Base-by-base conservation (phyloP, 2,797 vertebrate genomes). In the Tarsius wallacei region DNA sequence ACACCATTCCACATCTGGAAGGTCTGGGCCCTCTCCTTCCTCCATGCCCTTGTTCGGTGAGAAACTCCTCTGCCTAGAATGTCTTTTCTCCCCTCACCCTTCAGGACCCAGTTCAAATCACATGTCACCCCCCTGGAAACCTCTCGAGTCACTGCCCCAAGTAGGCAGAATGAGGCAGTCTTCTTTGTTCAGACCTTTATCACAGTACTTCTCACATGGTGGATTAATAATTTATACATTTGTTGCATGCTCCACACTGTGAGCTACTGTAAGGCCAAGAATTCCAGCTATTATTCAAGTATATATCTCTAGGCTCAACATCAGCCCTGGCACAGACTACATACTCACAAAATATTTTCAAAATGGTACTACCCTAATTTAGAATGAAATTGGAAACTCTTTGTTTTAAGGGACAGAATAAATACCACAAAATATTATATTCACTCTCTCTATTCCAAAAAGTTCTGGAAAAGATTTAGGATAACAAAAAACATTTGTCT, bases 401-500 rank as follows among this genome's bases (percentile, higher is more conserved):
- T 78, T 81, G 16, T 87, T 90, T 87, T 71, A 78, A 61, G 19
- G 36, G 63, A 82, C 31, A 94, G 94, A 82, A 73, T 90, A 95
- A 94, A 94, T 94, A 73, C 15, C 71, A 59, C 28, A 8, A 76
- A 64, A 68, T 31, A 81, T 19, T 70, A 57, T 42, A 21, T 76
- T 33, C 10, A 55, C 31, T 81, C 95, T 89, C 76, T 84, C 2
- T 42, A 42, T 42, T 80, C 19, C 42, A 70, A 22, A 42, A 42
- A 70, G 68, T 90, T 91, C 78, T 86, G 55, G 66, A 42, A 87
- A 86, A 13, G n/a, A 64, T 51, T 66, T 57, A 51, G 36, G 57
- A 1, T 84, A 83, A 51, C 33, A 86, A 92, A 68, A 96, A 91
- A 71, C 31, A 59, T 7, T 76, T 80, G 42, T 95, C 57, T 93